A percentile compares a stretch with the other conserved stretches of the same genome.
Conservation (phyloP, 2,797 vertebrate species). For the Poliocrania exsul region DNA sequence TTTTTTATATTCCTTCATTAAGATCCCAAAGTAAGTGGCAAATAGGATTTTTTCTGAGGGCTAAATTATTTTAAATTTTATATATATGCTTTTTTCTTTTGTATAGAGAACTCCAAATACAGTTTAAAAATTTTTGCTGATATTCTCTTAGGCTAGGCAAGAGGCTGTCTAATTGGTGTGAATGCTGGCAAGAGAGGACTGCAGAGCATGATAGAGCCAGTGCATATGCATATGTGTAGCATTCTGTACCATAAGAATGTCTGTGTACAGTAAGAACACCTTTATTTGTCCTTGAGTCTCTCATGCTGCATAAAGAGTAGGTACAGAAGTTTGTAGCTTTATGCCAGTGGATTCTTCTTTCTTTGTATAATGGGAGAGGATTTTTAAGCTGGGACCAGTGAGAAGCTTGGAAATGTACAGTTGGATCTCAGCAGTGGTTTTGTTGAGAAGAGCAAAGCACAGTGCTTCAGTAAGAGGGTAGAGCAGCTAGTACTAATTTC, state of each 20-base stretch:
- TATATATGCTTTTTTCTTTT: neutral
- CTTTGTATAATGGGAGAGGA: neutral
- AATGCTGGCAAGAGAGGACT: neutral
- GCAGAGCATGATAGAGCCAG: neutral
- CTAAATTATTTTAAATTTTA: neutral
- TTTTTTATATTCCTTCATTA: neutral
- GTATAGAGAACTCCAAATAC: neutral
- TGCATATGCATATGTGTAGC: accelerated
- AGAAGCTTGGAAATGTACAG: neutral
- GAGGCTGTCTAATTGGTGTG: neutral
- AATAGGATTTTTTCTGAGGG: neutral
- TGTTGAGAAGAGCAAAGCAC: neutral
- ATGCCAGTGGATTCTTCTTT: neutral
- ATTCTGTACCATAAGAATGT: neutral
- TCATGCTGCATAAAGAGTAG: neutral
- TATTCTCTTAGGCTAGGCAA: neutral
- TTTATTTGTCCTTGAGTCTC: neutral
- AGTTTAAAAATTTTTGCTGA: neutral
- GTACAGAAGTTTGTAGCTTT: neutral
- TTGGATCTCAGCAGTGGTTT: neutral
- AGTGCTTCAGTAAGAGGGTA: neutral
- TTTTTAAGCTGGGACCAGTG: neutral
- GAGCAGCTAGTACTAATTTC: neutral
- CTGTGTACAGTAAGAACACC: neutral
- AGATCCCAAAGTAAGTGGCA: neutral